These are phyloP conservation scores for Raja brachyura DNA, from an alignment of 2,113 vertebrate species.

Conservation along the genomic window DNA sequence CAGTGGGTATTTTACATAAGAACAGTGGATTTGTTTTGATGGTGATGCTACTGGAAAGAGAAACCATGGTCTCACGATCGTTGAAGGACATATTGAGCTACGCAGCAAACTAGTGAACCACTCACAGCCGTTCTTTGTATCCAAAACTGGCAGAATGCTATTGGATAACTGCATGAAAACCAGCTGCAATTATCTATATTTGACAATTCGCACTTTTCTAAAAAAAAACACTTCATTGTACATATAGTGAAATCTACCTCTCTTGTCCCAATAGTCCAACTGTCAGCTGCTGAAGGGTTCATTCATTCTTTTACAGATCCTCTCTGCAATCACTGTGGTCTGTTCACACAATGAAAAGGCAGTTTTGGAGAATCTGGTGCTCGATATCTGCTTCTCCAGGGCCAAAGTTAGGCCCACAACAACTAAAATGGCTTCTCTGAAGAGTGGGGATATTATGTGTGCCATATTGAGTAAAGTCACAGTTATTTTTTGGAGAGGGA, in stretches of 20 bases:
- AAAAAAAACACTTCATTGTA: not conserved
- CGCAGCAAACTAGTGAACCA: not conserved
- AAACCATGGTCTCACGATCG: not conserved
- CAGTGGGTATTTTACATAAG: not conserved
- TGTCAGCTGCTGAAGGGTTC: not conserved
- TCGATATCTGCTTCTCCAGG: too few species aligned
- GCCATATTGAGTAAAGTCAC: not conserved
- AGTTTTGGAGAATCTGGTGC: not conserved
- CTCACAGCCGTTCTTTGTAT: not conserved
- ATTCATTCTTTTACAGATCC: not conserved
- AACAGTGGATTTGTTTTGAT: not conserved
- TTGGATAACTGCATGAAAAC: not conserved
- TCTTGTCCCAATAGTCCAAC: not conserved
- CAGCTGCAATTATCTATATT: not conserved
- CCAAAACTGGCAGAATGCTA: not conserved
- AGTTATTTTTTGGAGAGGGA: not conserved
- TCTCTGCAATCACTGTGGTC: not conserved
- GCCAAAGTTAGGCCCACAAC: not conserved
- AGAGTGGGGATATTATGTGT: not conserved
- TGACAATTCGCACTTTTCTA: not conserved
- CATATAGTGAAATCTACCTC: constrained; percentile 9
- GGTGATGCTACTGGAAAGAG: not conserved
- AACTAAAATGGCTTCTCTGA: too few species aligned
- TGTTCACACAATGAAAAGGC: not conserved
- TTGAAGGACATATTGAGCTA: not conserved